phyloP scores from a whole-genome alignment of 2,888 invertebrate genomes.

The Odontocolon sp. region DNA sequence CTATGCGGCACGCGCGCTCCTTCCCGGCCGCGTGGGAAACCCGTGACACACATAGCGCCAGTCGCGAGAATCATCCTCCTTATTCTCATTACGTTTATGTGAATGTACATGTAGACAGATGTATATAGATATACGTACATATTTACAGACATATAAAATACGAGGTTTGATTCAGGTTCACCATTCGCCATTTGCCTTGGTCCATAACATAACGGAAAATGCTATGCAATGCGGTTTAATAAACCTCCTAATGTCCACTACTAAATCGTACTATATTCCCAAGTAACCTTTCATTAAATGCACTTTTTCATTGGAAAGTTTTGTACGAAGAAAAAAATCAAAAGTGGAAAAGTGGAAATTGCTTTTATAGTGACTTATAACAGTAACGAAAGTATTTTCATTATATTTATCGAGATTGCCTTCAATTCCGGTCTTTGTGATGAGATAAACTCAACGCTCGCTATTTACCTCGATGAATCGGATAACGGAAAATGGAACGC shows the following conservation, averaged over 20 bases:
- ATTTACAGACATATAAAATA: too few relatives aligned
- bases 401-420: too few relatives aligned
- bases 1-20: slow-evolving; percentile 46
- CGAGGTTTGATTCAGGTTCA: too few relatives aligned
- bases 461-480: not conserved
- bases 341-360: too few relatives aligned
- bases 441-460: too few relatives aligned
- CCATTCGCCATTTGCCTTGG: not conserved
- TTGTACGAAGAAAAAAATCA: too few relatives aligned
- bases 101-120: not conserved
- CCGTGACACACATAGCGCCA: slow-evolving; percentile 58
- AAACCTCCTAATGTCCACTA: not conserved
- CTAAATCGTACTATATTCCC: not conserved
- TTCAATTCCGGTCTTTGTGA: too few relatives aligned
- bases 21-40: slow-evolving; percentile 61
- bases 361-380: too few relatives aligned
- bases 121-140: not conserved
- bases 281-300: too few relatives aligned
- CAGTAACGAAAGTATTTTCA: too few relatives aligned
- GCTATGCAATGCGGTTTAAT: not conserved
- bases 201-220: not conserved
- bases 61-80: slow-evolving; percentile 44
- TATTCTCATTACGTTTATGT: slow-evolving; percentile 22
- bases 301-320: too few relatives aligned
- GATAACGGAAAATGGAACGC: slow-evolving; percentile 13